Conservation (phyloP, 2,113 vertebrate species). For the Corvus moneduloides region DNA sequence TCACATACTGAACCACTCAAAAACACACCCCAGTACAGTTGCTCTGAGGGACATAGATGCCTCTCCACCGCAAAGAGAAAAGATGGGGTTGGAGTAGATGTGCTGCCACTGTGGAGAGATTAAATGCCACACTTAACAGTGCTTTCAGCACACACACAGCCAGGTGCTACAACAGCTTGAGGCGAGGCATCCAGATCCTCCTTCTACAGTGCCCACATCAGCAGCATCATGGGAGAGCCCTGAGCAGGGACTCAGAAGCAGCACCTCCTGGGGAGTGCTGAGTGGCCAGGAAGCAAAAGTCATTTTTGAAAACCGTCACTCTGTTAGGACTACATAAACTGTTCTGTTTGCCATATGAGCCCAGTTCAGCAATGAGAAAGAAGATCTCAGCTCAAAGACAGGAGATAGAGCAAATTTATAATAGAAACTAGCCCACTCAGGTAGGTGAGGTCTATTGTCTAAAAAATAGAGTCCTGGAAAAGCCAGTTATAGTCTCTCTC, state of each 20-base stretch:
- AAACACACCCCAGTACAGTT: fast-evolving
- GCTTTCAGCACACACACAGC: background rate
- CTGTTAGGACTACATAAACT: background rate
- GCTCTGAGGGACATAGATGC: background rate
- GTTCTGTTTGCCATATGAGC: background rate
- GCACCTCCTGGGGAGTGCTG: background rate
- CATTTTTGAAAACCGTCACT: background rate
- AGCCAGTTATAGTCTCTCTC: background rate
- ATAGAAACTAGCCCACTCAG: background rate
- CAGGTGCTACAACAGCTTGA: background rate
- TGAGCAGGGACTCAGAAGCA: background rate
- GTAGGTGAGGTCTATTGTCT: background rate
- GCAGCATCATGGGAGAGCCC: background rate
- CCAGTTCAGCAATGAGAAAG: background rate
- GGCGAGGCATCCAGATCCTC: background rate
- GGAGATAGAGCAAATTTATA: background rate
- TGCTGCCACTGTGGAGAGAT: background rate
- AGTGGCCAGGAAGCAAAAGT: background rate
- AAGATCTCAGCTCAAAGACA: background rate
- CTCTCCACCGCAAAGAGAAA: background rate
- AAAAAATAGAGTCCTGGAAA: background rate
- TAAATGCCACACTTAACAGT: background rate
- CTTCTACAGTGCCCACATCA: too few relatives aligned
- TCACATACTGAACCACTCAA: background rate
- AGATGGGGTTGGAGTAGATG: background rate